Percentiles rank a stretch among this genome's conserved stretches.
These are phyloP conservation scores for Drosophila helvetica DNA, from an alignment of 2,888 invertebrate species.

Conservation along the genomic window DNA sequence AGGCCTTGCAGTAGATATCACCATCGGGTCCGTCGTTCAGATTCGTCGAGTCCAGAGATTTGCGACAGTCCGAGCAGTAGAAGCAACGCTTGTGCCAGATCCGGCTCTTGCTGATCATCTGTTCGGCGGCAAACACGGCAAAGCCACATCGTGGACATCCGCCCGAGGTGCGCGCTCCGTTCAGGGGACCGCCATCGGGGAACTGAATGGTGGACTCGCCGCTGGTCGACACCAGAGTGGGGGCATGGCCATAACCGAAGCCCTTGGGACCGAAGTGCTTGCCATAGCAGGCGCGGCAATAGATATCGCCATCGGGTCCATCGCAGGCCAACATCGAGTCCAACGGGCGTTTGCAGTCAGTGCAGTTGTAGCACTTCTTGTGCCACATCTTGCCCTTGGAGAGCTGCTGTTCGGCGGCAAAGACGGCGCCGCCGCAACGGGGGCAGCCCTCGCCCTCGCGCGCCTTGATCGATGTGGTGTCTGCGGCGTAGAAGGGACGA, in stretches of 20 bases:
- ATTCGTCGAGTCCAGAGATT: constrained; percentile 95
- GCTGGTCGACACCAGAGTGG: constrained; percentile 91
- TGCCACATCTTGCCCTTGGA: constrained; percentile 99
- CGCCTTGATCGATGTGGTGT: constrained; percentile 94
- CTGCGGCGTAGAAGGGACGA: constrained; percentile 92
- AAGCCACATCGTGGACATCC: constrained; percentile 95
- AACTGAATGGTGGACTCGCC: constrained; percentile 89
- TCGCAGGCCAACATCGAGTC: constrained; percentile 96
- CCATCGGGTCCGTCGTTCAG: constrained; percentile 96
- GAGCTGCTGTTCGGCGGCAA: constrained; percentile 97
- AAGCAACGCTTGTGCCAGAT: constrained; percentile 97
- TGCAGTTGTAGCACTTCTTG: constrained; percentile 97
- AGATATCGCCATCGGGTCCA: constrained; percentile 96
- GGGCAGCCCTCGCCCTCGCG: constrained; percentile 95
- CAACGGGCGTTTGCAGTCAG: constrained; percentile 93
- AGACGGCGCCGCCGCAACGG: constrained; percentile 97
- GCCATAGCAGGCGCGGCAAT: constrained; percentile 95
- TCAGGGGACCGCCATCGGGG: constrained; percentile 89
- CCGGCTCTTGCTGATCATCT: constrained; percentile 96
- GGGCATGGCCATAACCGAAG: constrained; percentile 94
- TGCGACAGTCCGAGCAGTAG: constrained; percentile 94
- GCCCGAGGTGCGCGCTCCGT: constrained; percentile 89
- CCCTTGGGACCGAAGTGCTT: constrained; percentile 96
- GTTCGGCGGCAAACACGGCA: constrained; percentile 97
- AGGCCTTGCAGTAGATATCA: constrained; percentile 96